Percentiles rank a stretch among this genome's conserved stretches.
These are phyloP conservation scores for Anarsia innoxiella DNA, from an alignment of 2,888 invertebrate genomes.

Conservation along the genomic window DNA sequence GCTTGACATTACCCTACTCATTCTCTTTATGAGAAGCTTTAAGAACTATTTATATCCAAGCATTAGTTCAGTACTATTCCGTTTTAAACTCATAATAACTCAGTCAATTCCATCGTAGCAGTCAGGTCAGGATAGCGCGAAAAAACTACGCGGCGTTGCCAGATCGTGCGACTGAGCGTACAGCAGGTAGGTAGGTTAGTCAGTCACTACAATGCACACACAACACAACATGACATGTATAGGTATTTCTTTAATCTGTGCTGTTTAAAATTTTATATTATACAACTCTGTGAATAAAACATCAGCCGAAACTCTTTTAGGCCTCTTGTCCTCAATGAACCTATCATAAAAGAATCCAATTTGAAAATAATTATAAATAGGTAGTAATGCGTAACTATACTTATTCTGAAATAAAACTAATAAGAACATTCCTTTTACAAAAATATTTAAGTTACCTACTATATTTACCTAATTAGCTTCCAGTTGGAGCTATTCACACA, in stretches of 20 bases:
- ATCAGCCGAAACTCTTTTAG: conserved; percentile 33
- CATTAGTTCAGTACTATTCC: conserved; percentile 23
- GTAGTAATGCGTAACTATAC: no score
- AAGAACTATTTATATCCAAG: background rate
- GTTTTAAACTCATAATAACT: conserved; percentile 42
- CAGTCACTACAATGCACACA: conserved; percentile 48
- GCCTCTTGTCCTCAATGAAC: conserved; percentile 57
- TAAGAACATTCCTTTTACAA: no score
- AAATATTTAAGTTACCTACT: no score
- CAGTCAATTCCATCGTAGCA: conserved; percentile 51
- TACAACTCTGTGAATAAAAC: conserved; percentile 53
- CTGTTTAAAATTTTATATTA: conserved; percentile 57
- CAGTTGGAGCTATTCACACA: no score
- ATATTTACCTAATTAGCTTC: no score
- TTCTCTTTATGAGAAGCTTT: no score
- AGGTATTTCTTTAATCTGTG: conserved; percentile 26
- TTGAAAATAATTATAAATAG: conserved; percentile 22
- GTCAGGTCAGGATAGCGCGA: conserved; percentile 53
- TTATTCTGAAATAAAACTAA: conserved; percentile 1
- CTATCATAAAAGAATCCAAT: conserved; percentile 48
- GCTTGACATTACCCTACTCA: no score
- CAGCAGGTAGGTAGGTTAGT: conserved; percentile 53
- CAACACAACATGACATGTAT: conserved; percentile 34
- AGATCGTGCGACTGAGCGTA: conserved; percentile 63
- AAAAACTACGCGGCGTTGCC: conserved; percentile 70